Evolutionary conservation across 2,888 invertebrate genomes (phyloP), one percentile per base, ranked within the genome.

Genomic region (Criorhina ranunculi): DNA sequence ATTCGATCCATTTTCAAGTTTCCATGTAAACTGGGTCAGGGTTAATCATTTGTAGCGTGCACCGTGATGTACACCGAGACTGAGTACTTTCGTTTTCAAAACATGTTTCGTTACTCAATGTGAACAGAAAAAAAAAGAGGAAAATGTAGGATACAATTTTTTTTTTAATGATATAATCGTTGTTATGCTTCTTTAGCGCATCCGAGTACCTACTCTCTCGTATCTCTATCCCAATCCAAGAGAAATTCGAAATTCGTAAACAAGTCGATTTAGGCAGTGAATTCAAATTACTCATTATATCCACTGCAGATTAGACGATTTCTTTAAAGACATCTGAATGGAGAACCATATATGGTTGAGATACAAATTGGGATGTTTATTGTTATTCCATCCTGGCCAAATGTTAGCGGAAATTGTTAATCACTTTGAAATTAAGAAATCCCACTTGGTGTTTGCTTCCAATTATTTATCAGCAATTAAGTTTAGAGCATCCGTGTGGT

Each of bases 1-100:
- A 82, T 72, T 78, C 82, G 78, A 82, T 82, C 82, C n/a, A 53
- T 78, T 72, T 82, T 78, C 60, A 67, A 67, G 70, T 82, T 77
- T 78, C 17, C 72, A 62, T 73, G 72, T 66, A 72, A 82, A 78
- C 78, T 82, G 49, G 82, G 82, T 82, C 82, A 82, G 82, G 82
- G 82, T 82, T 82, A 78, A 78, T 82, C 62, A 72, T 64, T 59
- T 66, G 72, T 49, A 66, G 5, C 51, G 49, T 49, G 62, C 17
- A 62, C 67, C 46, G 15, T 62, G 66, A 15, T 44, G 64, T 37
- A 59, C 40, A 49, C 29, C 64, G 15, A 40, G n/a, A 33, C 40
- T 62, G 57, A 46, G 37, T 75, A 81, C 82, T 82, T 82, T 82
- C 82, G 59, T 78, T 82, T 82, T 82, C 67, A 37, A 73, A 82